Evolutionary conservation across 64 coral and sea anemone species (phyloP).

Genomic region (Porites australiensis): DNA sequence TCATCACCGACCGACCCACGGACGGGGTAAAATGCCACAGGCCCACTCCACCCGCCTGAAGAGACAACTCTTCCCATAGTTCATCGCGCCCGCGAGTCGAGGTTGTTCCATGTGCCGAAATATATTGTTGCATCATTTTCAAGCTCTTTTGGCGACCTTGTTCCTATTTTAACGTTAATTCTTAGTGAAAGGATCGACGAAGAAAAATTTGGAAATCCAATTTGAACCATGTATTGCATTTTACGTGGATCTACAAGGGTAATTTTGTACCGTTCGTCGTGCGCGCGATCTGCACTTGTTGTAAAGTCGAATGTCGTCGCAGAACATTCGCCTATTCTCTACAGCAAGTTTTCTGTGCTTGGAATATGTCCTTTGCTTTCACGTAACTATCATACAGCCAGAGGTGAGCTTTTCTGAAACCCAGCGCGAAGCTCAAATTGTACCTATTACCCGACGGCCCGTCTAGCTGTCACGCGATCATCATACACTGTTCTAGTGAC

Average conservation of each 20-base stretch:
- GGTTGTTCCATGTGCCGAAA: neutral
- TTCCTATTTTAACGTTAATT: too few relatives aligned
- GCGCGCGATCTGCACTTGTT: neutral
- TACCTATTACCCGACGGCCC: too few relatives aligned
- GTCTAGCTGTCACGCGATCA: too few relatives aligned
- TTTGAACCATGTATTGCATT: neutral
- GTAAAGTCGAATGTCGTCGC: neutral
- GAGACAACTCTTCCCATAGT: neutral
- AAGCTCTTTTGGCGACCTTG: neutral
- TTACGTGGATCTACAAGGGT: neutral
- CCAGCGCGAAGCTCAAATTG: neutral
- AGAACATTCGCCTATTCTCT: neutral
- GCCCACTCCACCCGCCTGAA: neutral
- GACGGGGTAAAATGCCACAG: neutral
- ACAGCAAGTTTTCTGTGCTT: slow-evolving; percentile 4
- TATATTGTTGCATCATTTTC: neutral
- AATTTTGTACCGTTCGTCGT: neutral
- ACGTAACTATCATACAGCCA: neutral
- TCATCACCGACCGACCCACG: too few relatives aligned
- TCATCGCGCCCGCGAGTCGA: neutral
- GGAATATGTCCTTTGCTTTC: neutral
- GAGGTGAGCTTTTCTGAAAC: neutral
- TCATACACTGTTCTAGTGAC: too few relatives aligned
- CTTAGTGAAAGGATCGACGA: too few relatives aligned
- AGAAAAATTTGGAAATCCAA: too few relatives aligned